Evolutionary conservation across 2,113 vertebrate genomes (phyloP).

Genomic region (Psephotus haematonotus): DNA sequence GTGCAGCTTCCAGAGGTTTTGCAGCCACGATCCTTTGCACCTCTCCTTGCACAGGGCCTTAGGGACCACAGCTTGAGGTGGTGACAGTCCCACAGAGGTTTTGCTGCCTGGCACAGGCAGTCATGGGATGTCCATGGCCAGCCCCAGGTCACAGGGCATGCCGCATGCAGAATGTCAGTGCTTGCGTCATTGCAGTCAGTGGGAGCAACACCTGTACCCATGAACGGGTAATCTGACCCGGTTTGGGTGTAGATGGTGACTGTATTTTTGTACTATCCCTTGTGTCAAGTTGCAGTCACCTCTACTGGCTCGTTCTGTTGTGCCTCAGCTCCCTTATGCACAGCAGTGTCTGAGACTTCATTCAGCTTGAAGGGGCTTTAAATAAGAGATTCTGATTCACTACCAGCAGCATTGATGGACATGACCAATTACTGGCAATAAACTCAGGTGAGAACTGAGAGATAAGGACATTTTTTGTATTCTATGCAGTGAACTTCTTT

Average conservation of each 20-base stretch:
- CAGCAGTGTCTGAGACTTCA: neutral
- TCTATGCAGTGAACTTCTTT: neutral
- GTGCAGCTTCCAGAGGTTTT: neutral
- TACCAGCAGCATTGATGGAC: neutral
- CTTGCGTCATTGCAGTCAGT: neutral
- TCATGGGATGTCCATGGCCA: fast-evolving
- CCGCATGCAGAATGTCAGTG: neutral
- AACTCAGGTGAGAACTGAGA: neutral
- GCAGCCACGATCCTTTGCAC: neutral
- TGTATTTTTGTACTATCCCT: neutral
- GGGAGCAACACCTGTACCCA: neutral
- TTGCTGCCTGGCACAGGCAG: neutral
- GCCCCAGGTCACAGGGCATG: neutral
- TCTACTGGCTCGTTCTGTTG: neutral
- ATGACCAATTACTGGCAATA: neutral
- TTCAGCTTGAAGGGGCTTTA: slow-evolving; percentile 17
- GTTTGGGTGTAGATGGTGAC: neutral
- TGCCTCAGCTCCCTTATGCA: neutral
- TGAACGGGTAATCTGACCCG: neutral
- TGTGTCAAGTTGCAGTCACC: neutral
- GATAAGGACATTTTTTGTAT: neutral
- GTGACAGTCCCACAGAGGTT: neutral
- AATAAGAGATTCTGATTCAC: slow-evolving; percentile 7
- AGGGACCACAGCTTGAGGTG: neutral
- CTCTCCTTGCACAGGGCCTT: neutral